phyloP scores from a whole-genome alignment of 2,113 vertebrate genomes.

The Cygnus atratus region DNA sequence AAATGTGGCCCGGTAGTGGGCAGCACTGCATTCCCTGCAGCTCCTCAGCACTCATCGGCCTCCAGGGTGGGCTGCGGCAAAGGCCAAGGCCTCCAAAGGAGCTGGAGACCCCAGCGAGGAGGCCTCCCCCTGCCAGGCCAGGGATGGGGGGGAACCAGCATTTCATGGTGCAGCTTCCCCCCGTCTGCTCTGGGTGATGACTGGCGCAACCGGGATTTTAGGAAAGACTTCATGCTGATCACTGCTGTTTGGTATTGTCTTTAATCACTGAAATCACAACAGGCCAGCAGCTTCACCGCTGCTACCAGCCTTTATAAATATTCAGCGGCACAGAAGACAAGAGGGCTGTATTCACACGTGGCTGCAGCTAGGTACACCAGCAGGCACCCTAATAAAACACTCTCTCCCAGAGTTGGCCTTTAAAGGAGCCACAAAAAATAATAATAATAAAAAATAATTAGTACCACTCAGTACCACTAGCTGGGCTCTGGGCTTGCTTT shows the following conservation, averaged over 20 bases:
- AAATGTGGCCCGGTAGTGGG: not conserved
- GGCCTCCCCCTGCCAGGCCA: accelerated
- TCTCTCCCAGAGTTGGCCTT: not conserved
- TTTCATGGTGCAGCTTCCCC: not conserved
- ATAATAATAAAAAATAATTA: not conserved
- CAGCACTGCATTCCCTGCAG: no score
- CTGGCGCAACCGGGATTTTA: not conserved
- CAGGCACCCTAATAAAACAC: not conserved
- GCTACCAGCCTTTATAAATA: constrained; percentile 15
- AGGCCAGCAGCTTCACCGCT: not conserved
- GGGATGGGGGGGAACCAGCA: not conserved
- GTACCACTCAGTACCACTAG: constrained; percentile 7
- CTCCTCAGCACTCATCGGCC: not conserved
- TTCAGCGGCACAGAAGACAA: not conserved
- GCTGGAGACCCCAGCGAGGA: not conserved
- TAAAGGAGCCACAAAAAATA: not conserved
- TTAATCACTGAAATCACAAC: constrained; percentile 14
- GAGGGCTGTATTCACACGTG: not conserved
- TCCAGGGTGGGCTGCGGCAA: accelerated
- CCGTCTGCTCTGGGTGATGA: accelerated
- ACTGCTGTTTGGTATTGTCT: not conserved
- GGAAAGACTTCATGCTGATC: not conserved
- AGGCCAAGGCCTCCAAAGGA: not conserved
- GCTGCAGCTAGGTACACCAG: constrained; percentile 12
- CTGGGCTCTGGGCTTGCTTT: not conserved